Conservation (phyloP, 1,140 invertebrate species). For the Neodiprion virginianus region DNA sequence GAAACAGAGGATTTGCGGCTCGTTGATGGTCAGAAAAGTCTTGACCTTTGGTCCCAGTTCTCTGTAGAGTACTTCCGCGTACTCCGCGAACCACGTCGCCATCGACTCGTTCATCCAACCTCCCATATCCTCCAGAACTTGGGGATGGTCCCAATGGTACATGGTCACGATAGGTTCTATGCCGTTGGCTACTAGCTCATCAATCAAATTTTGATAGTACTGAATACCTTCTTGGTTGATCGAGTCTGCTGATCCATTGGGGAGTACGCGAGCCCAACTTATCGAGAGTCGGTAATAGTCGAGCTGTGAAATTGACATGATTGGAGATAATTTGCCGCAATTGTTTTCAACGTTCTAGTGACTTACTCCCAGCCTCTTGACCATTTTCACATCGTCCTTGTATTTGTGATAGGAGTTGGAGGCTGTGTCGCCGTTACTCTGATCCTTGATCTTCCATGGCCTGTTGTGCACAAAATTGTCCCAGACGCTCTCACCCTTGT, state of each 20-base stretch:
- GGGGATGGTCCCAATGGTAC: conserved; percentile 61
- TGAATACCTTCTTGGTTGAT: conserved; percentile 60
- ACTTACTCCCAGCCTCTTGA: conserved; percentile 59
- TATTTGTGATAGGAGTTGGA: conserved; percentile 68
- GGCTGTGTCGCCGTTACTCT: conserved; percentile 64
- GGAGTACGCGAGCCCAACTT: conserved; percentile 66
- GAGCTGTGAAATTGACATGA: conserved; percentile 34
- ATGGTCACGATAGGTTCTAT: conserved; percentile 43
- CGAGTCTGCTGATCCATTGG: conserved; percentile 55
- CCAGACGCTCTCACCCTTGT: conserved; percentile 65
- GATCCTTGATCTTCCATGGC: conserved; percentile 61
- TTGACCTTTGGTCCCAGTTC: conserved; percentile 15
- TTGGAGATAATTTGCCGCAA: neutral
- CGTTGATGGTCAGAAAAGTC: conserved; percentile 2
- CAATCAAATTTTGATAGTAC: conserved; percentile 69
- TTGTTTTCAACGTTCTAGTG: conserved; percentile 13
- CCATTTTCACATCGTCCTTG: conserved; percentile 62
- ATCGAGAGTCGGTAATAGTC: conserved; percentile 66
- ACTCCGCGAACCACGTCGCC: conserved; percentile 9
- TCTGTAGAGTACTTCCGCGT: neutral
- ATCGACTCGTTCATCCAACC: conserved; percentile 64
- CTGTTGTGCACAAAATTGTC: conserved; percentile 65
- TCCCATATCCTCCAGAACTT: conserved; percentile 67
- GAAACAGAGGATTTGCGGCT: conserved; percentile 18
- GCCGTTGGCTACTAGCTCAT: conserved; percentile 50